Evolutionary conservation across 2,888 invertebrate species (phyloP).

Genomic region (Macaria liturata): DNA sequence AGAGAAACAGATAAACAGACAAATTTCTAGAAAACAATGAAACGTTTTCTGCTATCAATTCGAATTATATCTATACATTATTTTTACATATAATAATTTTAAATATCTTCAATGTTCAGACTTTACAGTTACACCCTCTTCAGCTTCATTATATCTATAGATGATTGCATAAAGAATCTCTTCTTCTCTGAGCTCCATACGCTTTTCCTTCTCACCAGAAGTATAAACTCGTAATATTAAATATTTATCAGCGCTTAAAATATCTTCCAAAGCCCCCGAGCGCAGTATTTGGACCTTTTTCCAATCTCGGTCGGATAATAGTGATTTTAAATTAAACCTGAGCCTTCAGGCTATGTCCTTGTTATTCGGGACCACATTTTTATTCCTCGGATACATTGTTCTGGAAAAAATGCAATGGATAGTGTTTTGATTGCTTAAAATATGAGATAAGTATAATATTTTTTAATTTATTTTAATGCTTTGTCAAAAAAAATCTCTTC

Average conservation of each 20-base stretch:
- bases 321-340: slow-evolving; percentile 76
- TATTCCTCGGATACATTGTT: slow-evolving; percentile 3
- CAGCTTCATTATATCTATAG: no score
- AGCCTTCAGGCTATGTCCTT: slow-evolving; percentile 59
- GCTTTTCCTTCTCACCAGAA: no score
- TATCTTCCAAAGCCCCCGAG: slow-evolving; percentile 16
- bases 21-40: no score
- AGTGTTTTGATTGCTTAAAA: background rate
- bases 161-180: no score
- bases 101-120: no score
- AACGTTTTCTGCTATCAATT: no score
- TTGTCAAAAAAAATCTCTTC: no score
- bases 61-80: no score
- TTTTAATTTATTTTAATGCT: background rate
- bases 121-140: no score
- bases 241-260: slow-evolving; percentile 2
- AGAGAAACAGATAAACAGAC: no score
- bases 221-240: background rate
- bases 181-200: no score
- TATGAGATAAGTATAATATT: background rate
- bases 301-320: slow-evolving; percentile 55
- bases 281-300: slow-evolving; percentile 42
- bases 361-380: slow-evolving; percentile 38
- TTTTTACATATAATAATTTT: no score
- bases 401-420: background rate